Evolutionary conservation across 2,888 invertebrate species (phyloP).

Genomic region (Rhingia rostrata): DNA sequence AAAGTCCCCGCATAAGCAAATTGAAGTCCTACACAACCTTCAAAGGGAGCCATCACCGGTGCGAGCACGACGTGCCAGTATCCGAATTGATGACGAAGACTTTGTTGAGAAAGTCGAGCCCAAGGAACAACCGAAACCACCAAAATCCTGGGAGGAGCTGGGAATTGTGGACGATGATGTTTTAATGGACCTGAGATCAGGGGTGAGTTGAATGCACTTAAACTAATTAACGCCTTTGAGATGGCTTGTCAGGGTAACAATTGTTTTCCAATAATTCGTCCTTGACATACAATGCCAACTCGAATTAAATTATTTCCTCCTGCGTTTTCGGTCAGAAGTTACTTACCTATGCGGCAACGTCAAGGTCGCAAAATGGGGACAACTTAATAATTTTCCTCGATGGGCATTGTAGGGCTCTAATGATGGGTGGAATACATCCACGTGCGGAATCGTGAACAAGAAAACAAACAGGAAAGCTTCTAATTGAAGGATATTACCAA

Average conservation of each 20-base stretch:
- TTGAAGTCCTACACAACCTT: conserved; percentile 88
- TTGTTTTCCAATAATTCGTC: conserved; percentile 11
- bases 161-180: conserved; percentile 86
- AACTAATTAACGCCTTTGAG: not conserved
- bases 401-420: not conserved
- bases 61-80: conserved; percentile 78
- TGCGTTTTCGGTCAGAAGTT: conserved; percentile 1
- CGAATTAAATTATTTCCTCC: conserved; percentile 4
- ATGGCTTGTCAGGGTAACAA: not conserved
- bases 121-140: conserved; percentile 72
- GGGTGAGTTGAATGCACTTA: conserved; percentile 84
- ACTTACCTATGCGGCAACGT: not conserved
- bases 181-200: conserved; percentile 87
- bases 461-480: conserved; percentile 10
- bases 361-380: too few relatives aligned
- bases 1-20: conserved; percentile 85
- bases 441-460: conserved; percentile 11
- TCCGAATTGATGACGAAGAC: conserved; percentile 46
- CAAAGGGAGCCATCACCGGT: conserved; percentile 87
- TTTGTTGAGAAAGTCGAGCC: conserved; percentile 62
- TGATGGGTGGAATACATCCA: conserved; percentile 1
- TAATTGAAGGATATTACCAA: not conserved
- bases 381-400: not conserved
- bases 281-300: conserved; percentile 35
- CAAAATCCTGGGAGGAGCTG: conserved; percentile 85